Conservation (phyloP, 2,797 vertebrate genomes). For the Megaceryle alcyon region DNA sequence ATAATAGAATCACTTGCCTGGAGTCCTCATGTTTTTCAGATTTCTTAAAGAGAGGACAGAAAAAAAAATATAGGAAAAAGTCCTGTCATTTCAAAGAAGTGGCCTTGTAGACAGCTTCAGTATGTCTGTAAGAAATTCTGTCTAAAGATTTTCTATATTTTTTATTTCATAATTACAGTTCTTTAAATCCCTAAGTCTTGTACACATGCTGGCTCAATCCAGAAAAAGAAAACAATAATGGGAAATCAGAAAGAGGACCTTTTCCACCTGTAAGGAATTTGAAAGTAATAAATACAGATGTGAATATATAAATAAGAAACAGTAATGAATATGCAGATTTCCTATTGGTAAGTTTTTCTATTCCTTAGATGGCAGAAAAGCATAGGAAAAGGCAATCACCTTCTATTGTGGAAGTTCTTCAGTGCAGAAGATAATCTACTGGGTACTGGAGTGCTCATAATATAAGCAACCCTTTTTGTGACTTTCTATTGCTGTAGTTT, state of each 20-base stretch:
- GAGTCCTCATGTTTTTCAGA: neutral
- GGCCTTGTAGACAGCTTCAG: neutral
- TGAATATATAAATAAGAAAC: neutral
- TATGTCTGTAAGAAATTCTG: neutral
- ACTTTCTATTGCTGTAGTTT: conserved; percentile 76
- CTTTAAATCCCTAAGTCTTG: neutral
- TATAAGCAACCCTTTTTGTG: conserved; percentile 71
- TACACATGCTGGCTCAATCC: neutral
- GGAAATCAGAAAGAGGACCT: neutral
- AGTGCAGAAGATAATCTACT: conserved; percentile 72
- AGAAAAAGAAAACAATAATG: neutral
- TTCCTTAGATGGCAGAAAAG: conserved; percentile 57
- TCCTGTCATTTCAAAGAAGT: neutral
- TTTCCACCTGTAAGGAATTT: neutral
- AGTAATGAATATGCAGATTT: conserved; percentile 9
- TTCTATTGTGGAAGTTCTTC: conserved; percentile 40
- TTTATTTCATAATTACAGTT: neutral
- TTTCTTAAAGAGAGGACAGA: too few species aligned
- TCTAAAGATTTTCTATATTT: neutral
- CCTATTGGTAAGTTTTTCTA: conserved; percentile 40
- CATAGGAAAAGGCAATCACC: conserved; percentile 59
- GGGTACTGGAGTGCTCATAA: conserved; percentile 69
- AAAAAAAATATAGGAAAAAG: neutral
- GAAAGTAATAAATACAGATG: neutral
- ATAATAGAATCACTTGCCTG: neutral